phyloP scores from a whole-genome alignment of 2,113 vertebrate genomes.

The Nansenia antarctica region DNA sequence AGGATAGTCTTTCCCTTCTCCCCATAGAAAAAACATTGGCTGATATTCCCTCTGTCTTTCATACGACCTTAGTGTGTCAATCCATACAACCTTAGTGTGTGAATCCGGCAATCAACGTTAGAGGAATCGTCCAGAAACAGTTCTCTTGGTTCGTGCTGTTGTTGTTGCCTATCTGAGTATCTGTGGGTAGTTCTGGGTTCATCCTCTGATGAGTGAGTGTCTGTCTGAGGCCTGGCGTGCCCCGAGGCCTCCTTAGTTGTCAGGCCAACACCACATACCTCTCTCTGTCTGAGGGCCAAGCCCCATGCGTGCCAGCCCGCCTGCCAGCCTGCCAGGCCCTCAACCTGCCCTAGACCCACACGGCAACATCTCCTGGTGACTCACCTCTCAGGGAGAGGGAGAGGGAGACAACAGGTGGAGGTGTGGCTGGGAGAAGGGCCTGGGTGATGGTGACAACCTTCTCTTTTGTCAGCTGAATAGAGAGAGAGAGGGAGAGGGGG shows the following conservation, averaged over 20 bases:
- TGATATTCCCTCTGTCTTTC: too few species aligned
- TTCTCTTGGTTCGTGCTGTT: too few species aligned
- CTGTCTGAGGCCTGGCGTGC: neutral
- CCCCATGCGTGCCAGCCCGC: neutral
- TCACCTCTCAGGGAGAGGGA: slow-evolving; percentile 8
- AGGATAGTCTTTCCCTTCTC: neutral
- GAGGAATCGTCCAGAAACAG: too few species aligned
- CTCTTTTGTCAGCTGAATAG: slow-evolving; percentile 51
- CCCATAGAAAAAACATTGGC: too few species aligned
- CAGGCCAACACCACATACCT: neutral
- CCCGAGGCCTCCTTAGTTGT: neutral
- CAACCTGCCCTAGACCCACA: neutral
- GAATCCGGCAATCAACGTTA: too few species aligned
- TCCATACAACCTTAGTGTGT: too few species aligned
- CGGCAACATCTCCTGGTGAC: too few species aligned
- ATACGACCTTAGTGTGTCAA: too few species aligned
- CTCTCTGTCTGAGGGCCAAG: neutral
- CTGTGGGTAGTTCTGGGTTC: neutral
- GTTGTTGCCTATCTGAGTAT: neutral
- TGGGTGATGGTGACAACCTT: slow-evolving; percentile 31
- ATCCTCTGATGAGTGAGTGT: neutral
- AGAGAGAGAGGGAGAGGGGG: too few species aligned
- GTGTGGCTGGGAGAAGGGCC: slow-evolving; percentile 45
- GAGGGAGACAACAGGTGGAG: slow-evolving; percentile 22
- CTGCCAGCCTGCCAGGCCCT: neutral